These are phyloP conservation scores for Sturmia bella DNA, from an alignment of 2,888 invertebrate species.

Conservation along the genomic window DNA sequence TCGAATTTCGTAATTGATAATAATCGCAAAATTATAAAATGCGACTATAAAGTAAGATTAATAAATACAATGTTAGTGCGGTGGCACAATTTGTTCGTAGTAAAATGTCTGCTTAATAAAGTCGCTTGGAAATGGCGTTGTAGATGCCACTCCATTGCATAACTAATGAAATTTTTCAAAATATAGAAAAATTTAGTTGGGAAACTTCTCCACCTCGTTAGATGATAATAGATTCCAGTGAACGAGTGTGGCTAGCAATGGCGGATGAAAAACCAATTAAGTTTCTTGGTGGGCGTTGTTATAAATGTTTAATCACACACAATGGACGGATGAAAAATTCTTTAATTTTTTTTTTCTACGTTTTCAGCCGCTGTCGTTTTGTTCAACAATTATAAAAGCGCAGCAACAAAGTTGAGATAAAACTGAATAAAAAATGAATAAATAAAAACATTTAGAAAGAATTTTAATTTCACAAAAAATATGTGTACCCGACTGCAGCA, in stretches of 20 bases:
- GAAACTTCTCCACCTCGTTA: slow-evolving; percentile 57
- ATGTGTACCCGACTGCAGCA: background rate
- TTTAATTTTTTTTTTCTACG: slow-evolving; percentile 19
- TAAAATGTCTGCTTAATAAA: too few relatives aligned
- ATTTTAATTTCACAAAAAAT: slow-evolving; percentile 63
- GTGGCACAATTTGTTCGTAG: too few relatives aligned
- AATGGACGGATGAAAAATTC: slow-evolving; percentile 63
- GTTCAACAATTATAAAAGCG: slow-evolving; percentile 36
- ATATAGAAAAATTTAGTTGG: slow-evolving; percentile 27
- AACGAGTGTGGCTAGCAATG: slow-evolving; percentile 49
- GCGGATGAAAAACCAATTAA: slow-evolving; percentile 71
- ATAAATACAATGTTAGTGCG: too few relatives aligned
- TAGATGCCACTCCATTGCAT: too few relatives aligned
- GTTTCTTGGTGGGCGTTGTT: slow-evolving; percentile 69
- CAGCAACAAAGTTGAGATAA: slow-evolving; percentile 26
- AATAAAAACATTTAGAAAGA: slow-evolving; percentile 57
- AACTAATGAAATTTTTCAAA: background rate
- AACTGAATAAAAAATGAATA: slow-evolving; percentile 13
- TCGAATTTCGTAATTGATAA: too few relatives aligned
- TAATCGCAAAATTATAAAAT: too few relatives aligned
- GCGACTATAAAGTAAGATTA: too few relatives aligned
- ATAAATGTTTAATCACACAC: slow-evolving; percentile 68
- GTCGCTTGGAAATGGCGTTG: too few relatives aligned
- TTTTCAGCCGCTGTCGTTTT: slow-evolving; percentile 37
- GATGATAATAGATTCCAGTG: slow-evolving; percentile 35